Evolutionary conservation across 2,797 vertebrate genomes (phyloP), one percentile per base, ranked within the genome.

Genomic region (Pterois miles): DNA sequence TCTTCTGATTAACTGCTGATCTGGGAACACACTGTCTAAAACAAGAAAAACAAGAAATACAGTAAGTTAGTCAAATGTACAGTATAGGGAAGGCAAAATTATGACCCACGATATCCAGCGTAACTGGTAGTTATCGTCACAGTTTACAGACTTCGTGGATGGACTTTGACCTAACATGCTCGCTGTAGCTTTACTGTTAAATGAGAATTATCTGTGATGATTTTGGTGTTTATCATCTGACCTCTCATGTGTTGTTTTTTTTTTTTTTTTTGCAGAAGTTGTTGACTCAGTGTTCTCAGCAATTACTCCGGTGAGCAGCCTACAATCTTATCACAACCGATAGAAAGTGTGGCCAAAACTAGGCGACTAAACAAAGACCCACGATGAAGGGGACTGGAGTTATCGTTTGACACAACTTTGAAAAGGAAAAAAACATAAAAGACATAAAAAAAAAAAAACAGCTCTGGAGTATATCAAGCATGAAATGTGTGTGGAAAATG

Each of bases 401-500:
- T 53, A 62, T 74, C 18, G 48, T 73, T 53, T 74, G 69, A 65
- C 31, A 62, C 57, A 74, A 53, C 65, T 46, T 66, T 20, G 36
- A 63, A 31, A 65, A 34, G 40, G 60, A 43, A 68, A 38, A 38
- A 69, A 53, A 33, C 25, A n/a, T 33, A 43, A 31, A 60, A 22
- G 14, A 27, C 25, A 68, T 50, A 5, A 6, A 40, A 13, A 52
- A 43, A 40, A 43, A 57, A 58, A 81, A 78, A 73, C 34, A 75
- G 43, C 12, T 63, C 74, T 79, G 69, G 16, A 70, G 65, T 60
- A 34, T 31, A 68, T 85, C 52, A 74, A 73, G 79, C 79, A 72
- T 84, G 74, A 89, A 81, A 83, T 25, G 53, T 86, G 88, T 84
- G 83, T 83, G 74, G 62, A 88, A 83, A 89, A 85, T 80, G 48